Base-by-base conservation (phyloP, 2,888 invertebrate species). In the Dendrolimus pini region DNA sequence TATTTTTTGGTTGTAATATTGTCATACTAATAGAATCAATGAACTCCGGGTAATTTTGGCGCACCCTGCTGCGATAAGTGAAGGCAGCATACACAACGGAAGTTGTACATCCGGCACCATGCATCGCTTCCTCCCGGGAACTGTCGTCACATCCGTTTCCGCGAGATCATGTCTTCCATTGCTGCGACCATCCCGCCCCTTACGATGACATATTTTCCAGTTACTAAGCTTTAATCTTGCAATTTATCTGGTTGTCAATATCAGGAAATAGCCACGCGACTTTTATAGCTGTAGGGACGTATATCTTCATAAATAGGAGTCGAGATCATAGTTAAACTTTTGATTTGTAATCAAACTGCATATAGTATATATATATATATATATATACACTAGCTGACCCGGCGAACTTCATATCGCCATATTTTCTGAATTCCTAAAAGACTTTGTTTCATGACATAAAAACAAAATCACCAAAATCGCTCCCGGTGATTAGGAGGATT, bases 161-260 rank as follows among this genome's bases (percentile, higher is more conserved):
- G 85, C 65, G 68, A 63, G 68, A 80, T 82, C 81, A 78, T 83
- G 75, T 76, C 79, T 70, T 65, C 66, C 74, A 68, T 75, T 77
- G 77, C 72, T 77, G 76, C 77, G 74, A 74, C 74, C 66, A 72
- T 66, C 65, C 79, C 79, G 78, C 82, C 83, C 74, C 79, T 73
- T 68, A 68, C 67, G 68, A 69, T 68, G 72, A 71, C 71, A 79
- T 82, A 82, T 84, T 85, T 85, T 79, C 82, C 73, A 74, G 77
- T 77, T 69, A 78, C 69, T 72, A 71, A 77, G 76, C 83, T 84
- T 82, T 85, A 83, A 87, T 84, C 80, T 79, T 64, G 76, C 84
- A 78, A 90, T 89, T 89, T 89, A 89, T 89, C 86, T 83, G 80
- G 76, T 83, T 89, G 89, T 89, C 89, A 88, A 85, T 80, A 77